A percentile compares a stretch with the other conserved stretches of the same genome.
Conservation (phyloP, 2,888 invertebrate genomes). For the Drosophila kanekoi region DNA sequence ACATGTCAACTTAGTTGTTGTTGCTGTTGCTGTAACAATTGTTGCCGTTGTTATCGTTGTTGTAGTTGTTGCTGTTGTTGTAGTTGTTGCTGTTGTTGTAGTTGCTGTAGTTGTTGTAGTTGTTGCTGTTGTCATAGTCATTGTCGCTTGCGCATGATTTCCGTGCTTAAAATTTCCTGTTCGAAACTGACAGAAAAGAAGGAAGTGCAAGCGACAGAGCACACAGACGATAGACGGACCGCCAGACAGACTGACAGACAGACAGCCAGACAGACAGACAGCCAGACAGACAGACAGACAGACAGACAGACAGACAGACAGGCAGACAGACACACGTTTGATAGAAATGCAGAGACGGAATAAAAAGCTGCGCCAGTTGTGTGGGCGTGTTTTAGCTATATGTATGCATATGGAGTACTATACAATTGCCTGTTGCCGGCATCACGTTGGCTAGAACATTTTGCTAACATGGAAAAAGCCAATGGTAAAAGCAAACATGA, state of each 20-base stretch:
- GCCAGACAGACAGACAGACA: conserved; percentile 9
- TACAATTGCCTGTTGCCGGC: not conserved
- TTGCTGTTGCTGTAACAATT: conserved; percentile 22
- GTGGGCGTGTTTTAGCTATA: not conserved
- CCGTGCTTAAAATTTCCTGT: conserved; percentile 74
- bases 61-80: conserved; percentile 18
- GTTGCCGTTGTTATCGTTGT: conserved; percentile 11
- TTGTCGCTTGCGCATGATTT: conserved; percentile 67
- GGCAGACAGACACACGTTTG: conserved; percentile 18
- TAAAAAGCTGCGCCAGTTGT: conserved; percentile 19
- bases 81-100: conserved; percentile 26
- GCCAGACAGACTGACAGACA: conserved; percentile 15
- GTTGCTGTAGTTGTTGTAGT: conserved; percentile 9
- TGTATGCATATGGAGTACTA: not conserved
- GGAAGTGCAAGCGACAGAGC: conserved; percentile 41
- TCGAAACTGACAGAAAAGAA: conserved; percentile 71
- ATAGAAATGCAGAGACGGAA: conserved; percentile 32
- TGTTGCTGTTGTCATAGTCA: conserved; percentile 30
- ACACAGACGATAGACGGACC: conserved; percentile 24
- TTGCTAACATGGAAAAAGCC: conserved; percentile 10
- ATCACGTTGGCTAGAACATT: conserved; percentile 8
- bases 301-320: conserved; percentile 28
- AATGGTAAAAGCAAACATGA: conserved; percentile 22
- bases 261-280: conserved; percentile 27
- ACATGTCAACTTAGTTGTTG: conserved; percentile 41